These are phyloP conservation scores for Diaprepes abbreviatus DNA, from an alignment of 2,888 invertebrate genomes.

Conservation along the genomic window DNA sequence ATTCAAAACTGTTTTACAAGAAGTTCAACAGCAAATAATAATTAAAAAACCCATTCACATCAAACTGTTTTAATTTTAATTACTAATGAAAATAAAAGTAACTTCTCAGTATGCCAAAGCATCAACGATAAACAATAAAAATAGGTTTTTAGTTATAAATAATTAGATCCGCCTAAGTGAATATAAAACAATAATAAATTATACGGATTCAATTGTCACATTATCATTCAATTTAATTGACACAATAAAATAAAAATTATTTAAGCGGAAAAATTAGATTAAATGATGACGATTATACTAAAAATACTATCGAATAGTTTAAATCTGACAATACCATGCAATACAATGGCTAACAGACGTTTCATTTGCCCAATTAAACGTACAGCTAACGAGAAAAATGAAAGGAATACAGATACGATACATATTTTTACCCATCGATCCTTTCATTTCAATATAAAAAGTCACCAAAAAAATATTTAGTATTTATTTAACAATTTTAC, in stretches of 20 bases:
- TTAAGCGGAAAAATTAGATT: slow-evolving; percentile 7
- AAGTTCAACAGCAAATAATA: no score
- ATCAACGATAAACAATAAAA: not conserved
- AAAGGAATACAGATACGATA: no score
- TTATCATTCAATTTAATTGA: slow-evolving; percentile 1
- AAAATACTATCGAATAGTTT: not conserved
- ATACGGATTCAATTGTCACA: not conserved
- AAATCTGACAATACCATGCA: not conserved
- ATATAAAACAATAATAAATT: not conserved
- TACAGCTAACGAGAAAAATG: not conserved
- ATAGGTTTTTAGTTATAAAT: not conserved
- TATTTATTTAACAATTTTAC: not conserved
- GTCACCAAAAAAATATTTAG: not conserved
- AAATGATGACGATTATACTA: not conserved
- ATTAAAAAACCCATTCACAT: not conserved
- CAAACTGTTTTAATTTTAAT: not conserved
- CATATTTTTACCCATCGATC: not conserved
- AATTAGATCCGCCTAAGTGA: not conserved
- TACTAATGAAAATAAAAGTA: not conserved
- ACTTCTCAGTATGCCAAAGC: not conserved
- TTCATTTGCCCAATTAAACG: not conserved
- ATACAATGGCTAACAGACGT: not conserved
- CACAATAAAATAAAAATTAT: slow-evolving; percentile 1
- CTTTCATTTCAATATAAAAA: not conserved
- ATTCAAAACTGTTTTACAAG: no score